phyloP scores from a whole-genome alignment of 2,888 invertebrate genomes.

The Himalopsyche japonica region DNA sequence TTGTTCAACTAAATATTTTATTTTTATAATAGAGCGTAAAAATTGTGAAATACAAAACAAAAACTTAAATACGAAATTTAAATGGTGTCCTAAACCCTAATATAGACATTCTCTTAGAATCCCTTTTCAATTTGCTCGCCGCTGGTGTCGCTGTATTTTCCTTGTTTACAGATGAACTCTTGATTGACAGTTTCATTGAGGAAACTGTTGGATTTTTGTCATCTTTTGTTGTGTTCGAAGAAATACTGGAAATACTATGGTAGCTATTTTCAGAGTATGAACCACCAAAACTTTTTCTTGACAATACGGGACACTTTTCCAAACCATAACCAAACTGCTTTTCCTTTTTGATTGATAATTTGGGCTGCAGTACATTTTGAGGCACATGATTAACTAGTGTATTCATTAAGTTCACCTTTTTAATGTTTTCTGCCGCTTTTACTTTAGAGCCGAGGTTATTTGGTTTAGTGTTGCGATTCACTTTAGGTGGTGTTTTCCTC shows the following conservation, averaged over 20 bases:
- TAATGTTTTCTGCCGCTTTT: slow-evolving; percentile 20
- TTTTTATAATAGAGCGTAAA: too few relatives aligned
- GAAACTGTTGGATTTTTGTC: slow-evolving; percentile 9
- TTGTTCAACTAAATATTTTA: too few relatives aligned
- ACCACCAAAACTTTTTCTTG: slow-evolving; percentile 23
- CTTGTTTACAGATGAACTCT: slow-evolving; percentile 9
- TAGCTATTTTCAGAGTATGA: slow-evolving; percentile 31
- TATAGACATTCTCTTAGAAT: slow-evolving; percentile 52
- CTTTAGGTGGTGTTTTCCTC: slow-evolving; percentile 51
- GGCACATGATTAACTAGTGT: neutral
- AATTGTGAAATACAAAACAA: neutral
- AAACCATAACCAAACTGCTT: neutral
- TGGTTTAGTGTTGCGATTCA: slow-evolving; percentile 25
- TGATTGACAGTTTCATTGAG: neutral
- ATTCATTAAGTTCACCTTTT: slow-evolving; percentile 7
- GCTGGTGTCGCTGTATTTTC: slow-evolving; percentile 23
- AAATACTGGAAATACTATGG: slow-evolving; percentile 22
- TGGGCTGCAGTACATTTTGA: neutral
- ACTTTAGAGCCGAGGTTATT: slow-evolving; percentile 12
- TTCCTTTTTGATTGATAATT: neutral
- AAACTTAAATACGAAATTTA: slow-evolving; percentile 46
- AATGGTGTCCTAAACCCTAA: slow-evolving; percentile 58
- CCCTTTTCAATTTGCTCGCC: slow-evolving; percentile 46
- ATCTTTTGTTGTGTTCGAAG: neutral
- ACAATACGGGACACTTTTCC: slow-evolving; percentile 6